Conservation (phyloP, 2,888 invertebrate species). For the Pherbina coryleti region DNA sequence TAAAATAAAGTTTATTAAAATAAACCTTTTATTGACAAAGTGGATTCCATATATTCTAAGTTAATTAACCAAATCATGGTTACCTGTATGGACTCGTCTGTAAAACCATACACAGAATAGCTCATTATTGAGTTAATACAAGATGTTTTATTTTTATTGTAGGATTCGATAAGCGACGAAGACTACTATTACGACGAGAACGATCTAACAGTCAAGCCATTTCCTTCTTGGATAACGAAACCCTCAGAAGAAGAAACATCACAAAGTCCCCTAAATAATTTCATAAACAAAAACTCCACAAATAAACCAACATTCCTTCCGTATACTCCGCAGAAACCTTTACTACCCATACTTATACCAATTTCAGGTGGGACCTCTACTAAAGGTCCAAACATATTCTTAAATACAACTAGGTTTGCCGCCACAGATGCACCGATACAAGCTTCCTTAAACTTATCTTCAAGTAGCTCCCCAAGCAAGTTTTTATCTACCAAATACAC, state of each 20-base stretch:
- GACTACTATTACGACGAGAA: constrained; percentile 68
- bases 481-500: neutral
- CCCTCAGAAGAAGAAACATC: constrained; percentile 48
- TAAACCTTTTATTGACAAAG: no score
- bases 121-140: no score
- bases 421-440: neutral
- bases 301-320: neutral
- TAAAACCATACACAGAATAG: no score
- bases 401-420: constrained; percentile 50
- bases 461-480: neutral
- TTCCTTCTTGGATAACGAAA: constrained; percentile 49
- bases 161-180: constrained; percentile 60
- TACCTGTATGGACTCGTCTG: no score
- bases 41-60: no score
- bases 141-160: constrained; percentile 59
- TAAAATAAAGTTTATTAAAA: no score
- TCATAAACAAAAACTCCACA: neutral
- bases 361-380: neutral
- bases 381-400: constrained; percentile 25
- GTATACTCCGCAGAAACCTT: neutral
- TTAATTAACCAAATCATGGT: no score
- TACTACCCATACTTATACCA: constrained; percentile 18
- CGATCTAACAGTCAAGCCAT: constrained; percentile 65
- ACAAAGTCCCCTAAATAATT: neutral
- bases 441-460: neutral